Conservation (phyloP, 1,140 invertebrate species). For the Argopecten irradians region DNA sequence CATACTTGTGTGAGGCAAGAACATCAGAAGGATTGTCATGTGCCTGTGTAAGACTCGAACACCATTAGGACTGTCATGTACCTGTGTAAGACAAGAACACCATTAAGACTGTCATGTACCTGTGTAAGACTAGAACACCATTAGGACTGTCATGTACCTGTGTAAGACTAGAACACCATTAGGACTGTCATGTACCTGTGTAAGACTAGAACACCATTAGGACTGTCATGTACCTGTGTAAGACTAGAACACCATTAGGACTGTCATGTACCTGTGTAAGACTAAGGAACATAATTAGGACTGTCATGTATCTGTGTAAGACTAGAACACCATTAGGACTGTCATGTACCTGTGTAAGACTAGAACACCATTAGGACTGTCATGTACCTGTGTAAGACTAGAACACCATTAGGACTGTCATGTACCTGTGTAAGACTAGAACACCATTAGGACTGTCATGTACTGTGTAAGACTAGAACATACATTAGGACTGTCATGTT, state of each 20-base stretch:
- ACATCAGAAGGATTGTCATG: no score
- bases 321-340: neutral
- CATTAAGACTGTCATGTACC: neutral
- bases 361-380: neutral
- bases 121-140: neutral
- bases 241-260: neutral
- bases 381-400: neutral
- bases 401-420: neutral
- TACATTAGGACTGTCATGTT: no score
- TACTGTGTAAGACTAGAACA: neutral
- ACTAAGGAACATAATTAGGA: neutral
- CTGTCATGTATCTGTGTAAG: neutral
- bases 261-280: neutral
- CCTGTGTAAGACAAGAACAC: neutral
- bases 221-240: neutral
- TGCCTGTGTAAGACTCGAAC: neutral
- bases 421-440: neutral
- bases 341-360: neutral
- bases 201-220: neutral
- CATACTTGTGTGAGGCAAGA: no score
- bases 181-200: neutral
- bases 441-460: neutral
- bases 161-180: neutral
- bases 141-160: neutral
- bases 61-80: neutral